Evolutionary conservation across 2,113 vertebrate genomes (phyloP), one percentile per base, ranked within the genome.

Genomic region (Chaetodon trifascialis): DNA sequence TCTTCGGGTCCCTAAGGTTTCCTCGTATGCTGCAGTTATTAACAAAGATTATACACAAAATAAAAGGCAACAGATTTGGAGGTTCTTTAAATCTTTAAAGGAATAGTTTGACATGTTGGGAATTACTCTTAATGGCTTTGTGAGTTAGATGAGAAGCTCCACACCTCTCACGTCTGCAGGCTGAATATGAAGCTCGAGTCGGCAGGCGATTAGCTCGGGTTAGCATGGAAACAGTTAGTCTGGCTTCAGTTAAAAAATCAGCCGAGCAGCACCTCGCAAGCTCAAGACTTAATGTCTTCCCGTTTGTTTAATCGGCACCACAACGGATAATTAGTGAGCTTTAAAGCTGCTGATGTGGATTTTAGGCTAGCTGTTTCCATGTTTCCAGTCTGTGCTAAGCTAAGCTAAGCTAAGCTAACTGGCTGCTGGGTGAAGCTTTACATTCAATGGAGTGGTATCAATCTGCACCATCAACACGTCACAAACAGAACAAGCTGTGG

Each of bases 11-110:
- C 73, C 38, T 59, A 73, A 80, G 11, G 69, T 70, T 77, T 90
- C 38, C 59, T 85, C 59, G 60, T 42, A 51, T 25, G 72, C 72
- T 68, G 56, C 59, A 72, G 67, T 66, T 84, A 71, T 72, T 73
- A 83, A 88, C 73, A 86, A 40, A 59, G 58, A 85, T 83, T 74
- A 47, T 66, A 87, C 73, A 85, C 30, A 78, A 77, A 59, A 73
- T 44, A 65, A 77, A 78, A 83, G 75, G 67, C 65, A 77, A 65
- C 23, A 88, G 19, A 73, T 82, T 25, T 30, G 3, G 1, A 0
- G 4, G 65, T 38, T 60, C 6, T 46, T 79, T 7, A 58, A n/a
- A 11, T 36, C 56, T 60, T 67, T 52, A 23, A n/a, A 63, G 70
- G 46, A 58, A 75, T 11, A 75, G 58, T 49, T 69, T 47, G 67